Percentiles rank a stretch among this genome's conserved stretches.
phyloP scores from a whole-genome alignment of 1,140 invertebrate species.

The Tetramorium alpestre region DNA sequence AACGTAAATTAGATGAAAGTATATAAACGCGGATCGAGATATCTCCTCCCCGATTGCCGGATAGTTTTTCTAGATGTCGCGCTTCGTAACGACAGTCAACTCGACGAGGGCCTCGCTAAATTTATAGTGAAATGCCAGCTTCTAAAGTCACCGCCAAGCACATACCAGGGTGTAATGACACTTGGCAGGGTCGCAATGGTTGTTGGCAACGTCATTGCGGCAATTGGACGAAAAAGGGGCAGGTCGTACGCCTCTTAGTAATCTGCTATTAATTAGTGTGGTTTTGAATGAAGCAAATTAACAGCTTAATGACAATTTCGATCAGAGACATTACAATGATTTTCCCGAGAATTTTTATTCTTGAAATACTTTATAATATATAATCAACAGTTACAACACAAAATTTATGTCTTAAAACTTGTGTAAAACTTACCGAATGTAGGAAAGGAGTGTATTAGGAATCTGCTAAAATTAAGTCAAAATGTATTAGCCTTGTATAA shows the following conservation, averaged over 20 bases:
- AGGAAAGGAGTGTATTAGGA: too few relatives aligned
- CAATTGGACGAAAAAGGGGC: neutral
- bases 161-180: conserved; percentile 47
- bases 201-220: conserved; percentile 15
- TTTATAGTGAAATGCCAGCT: conserved; percentile 41
- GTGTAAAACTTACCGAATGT: too few relatives aligned
- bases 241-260: neutral
- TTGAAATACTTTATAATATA: neutral
- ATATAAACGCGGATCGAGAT: neutral
- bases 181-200: conserved; percentile 13
- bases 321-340: neutral
- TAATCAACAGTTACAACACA: too few relatives aligned
- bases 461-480: too few relatives aligned
- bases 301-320: neutral
- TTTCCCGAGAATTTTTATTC: neutral
- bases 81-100: neutral
- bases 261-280: conserved; percentile 2
- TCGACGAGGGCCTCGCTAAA: conserved; percentile 14
- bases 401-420: too few relatives aligned
- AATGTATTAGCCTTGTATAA: too few relatives aligned
- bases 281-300: conserved; percentile 17
- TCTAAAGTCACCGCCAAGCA: conserved; percentile 22
- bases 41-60: neutral
- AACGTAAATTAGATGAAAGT: neutral
- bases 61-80: neutral